phyloP scores from a whole-genome alignment of 1,140 invertebrate species.

The Drosophila azteca region DNA sequence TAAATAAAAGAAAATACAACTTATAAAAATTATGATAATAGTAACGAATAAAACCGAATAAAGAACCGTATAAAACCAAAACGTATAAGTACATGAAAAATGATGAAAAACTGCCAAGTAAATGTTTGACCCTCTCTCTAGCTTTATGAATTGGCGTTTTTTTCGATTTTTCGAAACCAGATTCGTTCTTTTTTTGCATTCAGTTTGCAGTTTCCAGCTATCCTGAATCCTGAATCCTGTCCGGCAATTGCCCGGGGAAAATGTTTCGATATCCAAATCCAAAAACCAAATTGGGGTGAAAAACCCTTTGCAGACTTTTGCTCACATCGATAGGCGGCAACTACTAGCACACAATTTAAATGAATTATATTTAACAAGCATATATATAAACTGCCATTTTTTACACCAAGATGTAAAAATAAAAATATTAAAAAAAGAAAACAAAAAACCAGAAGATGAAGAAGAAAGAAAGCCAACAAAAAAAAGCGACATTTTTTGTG shows the following conservation, averaged over 20 bases:
- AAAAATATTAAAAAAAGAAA: constrained; percentile 17
- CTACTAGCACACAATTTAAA: constrained; percentile 72
- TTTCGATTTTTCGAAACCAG: neutral
- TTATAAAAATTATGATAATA: constrained; percentile 39
- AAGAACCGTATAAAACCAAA: neutral
- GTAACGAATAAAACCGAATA: constrained; percentile 28
- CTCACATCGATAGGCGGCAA: constrained; percentile 59
- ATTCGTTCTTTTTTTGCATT: neutral
- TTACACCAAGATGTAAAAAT: constrained; percentile 38
- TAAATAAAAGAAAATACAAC: constrained; percentile 56
- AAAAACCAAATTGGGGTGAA: neutral
- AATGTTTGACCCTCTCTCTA: constrained; percentile 70
- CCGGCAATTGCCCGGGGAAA: constrained; percentile 19
- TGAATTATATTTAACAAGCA: constrained; percentile 64
- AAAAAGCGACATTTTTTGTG: constrained; percentile 48
- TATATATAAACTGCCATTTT: constrained; percentile 80
- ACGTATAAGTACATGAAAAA: constrained; percentile 28
- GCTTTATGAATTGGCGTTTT: constrained; percentile 23
- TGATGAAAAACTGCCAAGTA: constrained; percentile 68
- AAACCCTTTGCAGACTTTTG: constrained; percentile 52
- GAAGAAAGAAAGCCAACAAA: constrained; percentile 29
- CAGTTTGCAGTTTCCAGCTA: constrained; percentile 1
- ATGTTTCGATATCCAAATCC: constrained; percentile 18
- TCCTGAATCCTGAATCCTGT: constrained; percentile 8
- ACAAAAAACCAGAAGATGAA: neutral